Base-by-base conservation (phyloP, 2,113 vertebrate species). In the Brienomyrus brachyistius region DNA sequence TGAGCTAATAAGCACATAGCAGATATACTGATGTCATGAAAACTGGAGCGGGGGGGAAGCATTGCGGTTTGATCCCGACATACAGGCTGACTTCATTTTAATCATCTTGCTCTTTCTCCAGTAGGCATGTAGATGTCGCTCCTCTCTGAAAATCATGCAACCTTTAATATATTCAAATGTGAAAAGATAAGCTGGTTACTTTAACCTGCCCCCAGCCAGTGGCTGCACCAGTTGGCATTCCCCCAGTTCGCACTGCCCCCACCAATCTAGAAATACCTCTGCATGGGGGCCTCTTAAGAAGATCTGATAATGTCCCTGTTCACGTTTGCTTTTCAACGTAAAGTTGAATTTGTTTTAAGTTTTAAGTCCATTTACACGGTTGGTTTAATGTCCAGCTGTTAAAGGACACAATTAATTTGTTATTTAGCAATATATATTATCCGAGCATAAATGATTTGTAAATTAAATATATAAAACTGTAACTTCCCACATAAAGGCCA, bases 11-110 rank as follows among this genome's bases (percentile, higher is more conserved):
- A 35, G 80, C 52, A 48, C 35, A 23, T 45, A 48, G 40, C 35
- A 40, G 59, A 54, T 77, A 17, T 45, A 43, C 70, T 82, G 51
- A 43, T 52, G 88, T 82, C 51, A 51, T 82, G 74, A 90, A 89
- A 43, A 35, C 43, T 43, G 59, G 27, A 66, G 52, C 56, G 0
- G 52, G 40, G 40, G 17, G 21, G n/a, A n/a, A 47, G 86, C 31
- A 47, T 17, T 54, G 35, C 74, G 45, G 52, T 31, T 47, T 85
- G 21, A 51, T 90, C 62, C 70, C 80, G 80, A 90, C 90, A 84
- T 19, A 51, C 54, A 88, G 85, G 43, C 85, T 19, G 15, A 1
- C 66, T 88, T 31, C 27, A 4, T 47, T 74, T 15, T 23, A 43
- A 23, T 45, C 17, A 23, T 47, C 3, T 9, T 45, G 17, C 40